Conservation (phyloP, 2,888 invertebrate genomes). For the Drosophila putrida region DNA sequence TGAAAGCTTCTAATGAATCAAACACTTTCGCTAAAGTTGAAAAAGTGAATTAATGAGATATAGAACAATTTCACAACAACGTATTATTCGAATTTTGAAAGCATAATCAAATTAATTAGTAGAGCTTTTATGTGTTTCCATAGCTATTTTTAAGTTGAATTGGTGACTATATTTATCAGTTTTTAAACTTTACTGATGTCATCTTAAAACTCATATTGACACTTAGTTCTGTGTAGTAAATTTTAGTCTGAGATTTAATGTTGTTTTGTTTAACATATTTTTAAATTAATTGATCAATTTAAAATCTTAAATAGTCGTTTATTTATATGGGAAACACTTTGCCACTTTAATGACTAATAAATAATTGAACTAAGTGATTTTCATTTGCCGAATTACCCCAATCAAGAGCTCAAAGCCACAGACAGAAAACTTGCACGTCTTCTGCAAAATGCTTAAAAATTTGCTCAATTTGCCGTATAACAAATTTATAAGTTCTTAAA, state of each 20-base stretch:
- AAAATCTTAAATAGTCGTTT: neutral
- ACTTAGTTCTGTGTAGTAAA: no score
- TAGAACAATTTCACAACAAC: neutral
- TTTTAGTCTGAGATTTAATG: no score
- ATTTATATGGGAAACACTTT: neutral
- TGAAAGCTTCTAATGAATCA: constrained; percentile 57
- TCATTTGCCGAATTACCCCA: constrained; percentile 29
- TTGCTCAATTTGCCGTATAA: constrained; percentile 60
- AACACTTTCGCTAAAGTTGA: constrained; percentile 25
- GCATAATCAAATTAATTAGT: neutral
- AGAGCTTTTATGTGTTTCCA: neutral
- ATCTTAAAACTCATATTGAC: no score
- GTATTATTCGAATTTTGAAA: neutral
- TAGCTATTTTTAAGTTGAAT: neutral
- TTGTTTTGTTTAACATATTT: no score
- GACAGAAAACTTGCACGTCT: constrained; percentile 36
- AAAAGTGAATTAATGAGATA: constrained; percentile 10
- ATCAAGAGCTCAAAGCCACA: constrained; percentile 24
- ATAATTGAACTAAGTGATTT: constrained; percentile 34
- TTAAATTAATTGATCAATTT: neutral
- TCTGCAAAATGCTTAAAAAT: constrained; percentile 40
- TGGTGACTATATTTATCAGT: no score
- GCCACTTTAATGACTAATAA: constrained; percentile 10
- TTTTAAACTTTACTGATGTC: neutral
- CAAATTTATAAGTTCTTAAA: constrained; percentile 54